These are phyloP conservation scores for Sus cebifrons DNA, from an alignment of 2,797 vertebrate genomes.

Conservation along the genomic window DNA sequence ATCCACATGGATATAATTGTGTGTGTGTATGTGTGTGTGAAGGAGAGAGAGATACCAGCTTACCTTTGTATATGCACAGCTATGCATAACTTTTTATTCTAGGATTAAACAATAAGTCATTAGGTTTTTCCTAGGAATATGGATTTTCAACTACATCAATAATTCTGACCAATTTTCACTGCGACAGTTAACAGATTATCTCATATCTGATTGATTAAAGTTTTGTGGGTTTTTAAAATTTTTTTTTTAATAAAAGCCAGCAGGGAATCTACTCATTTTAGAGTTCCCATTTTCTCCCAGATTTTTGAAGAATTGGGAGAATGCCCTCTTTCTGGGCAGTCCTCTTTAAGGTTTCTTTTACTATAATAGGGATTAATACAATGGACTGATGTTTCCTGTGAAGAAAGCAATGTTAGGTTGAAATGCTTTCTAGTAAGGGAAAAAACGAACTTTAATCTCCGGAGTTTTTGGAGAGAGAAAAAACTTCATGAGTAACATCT, in stretches of 20 bases:
- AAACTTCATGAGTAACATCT: slow-evolving; percentile 79
- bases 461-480: slow-evolving; percentile 82
- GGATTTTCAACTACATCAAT: background rate
- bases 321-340: slow-evolving; percentile 82
- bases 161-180: background rate
- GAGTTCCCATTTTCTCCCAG: slow-evolving; percentile 59
- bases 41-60: background rate
- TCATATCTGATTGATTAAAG: background rate
- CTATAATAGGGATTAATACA: slow-evolving; percentile 84
- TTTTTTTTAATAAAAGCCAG: background rate
- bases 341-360: slow-evolving; percentile 88
- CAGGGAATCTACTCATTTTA: slow-evolving; percentile 36
- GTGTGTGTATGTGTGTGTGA: background rate
- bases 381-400: slow-evolving; percentile 81
- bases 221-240: background rate
- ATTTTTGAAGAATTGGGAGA: slow-evolving; percentile 81
- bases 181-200: background rate
- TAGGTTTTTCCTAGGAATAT: background rate
- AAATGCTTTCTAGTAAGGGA: slow-evolving; percentile 82
- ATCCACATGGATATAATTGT: background rate
- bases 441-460: slow-evolving; percentile 84
- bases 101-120: background rate
- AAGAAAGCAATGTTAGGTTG: slow-evolving; percentile 73
- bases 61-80: background rate
- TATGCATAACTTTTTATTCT: background rate